Percentiles rank a stretch among this genome's conserved stretches.
These are phyloP conservation scores for Archocentrus centrarchus DNA, from an alignment of 2,113 vertebrate species.

Conservation along the genomic window DNA sequence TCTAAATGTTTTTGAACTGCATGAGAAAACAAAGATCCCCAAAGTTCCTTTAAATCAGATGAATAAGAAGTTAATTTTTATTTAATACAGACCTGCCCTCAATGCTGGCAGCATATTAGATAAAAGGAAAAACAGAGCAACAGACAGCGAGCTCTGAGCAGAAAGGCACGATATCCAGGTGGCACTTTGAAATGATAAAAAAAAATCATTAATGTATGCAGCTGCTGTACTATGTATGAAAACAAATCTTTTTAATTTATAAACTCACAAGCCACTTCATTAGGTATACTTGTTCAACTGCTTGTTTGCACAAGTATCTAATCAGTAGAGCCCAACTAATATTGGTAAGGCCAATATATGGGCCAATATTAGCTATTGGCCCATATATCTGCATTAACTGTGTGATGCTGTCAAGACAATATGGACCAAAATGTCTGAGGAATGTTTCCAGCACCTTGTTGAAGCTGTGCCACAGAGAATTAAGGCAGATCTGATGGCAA, in stretches of 20 bases:
- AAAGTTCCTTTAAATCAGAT: neutral
- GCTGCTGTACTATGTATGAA: neutral
- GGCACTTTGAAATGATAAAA: neutral
- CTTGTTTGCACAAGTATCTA: neutral
- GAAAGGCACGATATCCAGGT: neutral
- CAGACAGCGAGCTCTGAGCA: neutral
- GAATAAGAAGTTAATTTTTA: neutral
- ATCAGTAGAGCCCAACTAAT: neutral
- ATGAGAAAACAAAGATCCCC: neutral
- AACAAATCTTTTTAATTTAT: neutral
- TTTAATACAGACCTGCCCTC: neutral
- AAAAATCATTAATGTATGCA: neutral
- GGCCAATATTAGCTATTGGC: neutral
- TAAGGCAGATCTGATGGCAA: too few relatives aligned
- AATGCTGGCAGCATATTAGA: neutral
- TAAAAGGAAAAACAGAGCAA: neutral
- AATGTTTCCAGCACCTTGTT: neutral
- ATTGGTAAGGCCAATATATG: neutral
- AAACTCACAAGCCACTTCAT: neutral
- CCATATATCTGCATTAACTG: neutral
- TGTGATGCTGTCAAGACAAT: neutral
- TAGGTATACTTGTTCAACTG: neutral
- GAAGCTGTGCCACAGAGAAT: too few relatives aligned
- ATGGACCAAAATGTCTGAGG: neutral
- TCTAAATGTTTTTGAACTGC: constrained; percentile 17